These are phyloP conservation scores for Tetragnatha versicolor DNA, from an alignment of 1,140 invertebrate genomes.

Conservation along the genomic window DNA sequence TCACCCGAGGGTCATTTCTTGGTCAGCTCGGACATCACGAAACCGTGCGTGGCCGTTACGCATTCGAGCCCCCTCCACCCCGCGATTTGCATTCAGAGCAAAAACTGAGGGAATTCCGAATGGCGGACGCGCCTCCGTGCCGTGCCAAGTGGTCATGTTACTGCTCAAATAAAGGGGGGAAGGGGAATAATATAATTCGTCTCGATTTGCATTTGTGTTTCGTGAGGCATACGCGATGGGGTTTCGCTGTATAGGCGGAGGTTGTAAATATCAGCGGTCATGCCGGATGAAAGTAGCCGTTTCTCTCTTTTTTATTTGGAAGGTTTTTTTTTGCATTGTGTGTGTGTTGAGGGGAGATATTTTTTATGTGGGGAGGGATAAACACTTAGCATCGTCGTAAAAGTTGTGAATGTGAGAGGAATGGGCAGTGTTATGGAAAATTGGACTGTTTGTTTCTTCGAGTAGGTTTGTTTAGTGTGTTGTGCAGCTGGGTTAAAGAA, in stretches of 20 bases:
- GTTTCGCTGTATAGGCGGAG: neutral
- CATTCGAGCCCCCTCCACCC: neutral
- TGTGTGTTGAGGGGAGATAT: no score
- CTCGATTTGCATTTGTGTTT: constrained; percentile 16
- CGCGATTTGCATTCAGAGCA: constrained; percentile 26
- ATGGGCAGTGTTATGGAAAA: neutral
- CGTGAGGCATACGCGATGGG: constrained; percentile 14
- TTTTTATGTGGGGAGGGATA: constrained; percentile 3
- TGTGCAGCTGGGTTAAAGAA: no score
- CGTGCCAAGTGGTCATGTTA: constrained; percentile 19
- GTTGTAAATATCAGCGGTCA: constrained; percentile 11
- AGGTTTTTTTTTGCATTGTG: neutral
- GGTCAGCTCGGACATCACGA: neutral
- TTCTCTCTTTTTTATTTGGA: neutral
- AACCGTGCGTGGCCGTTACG: constrained; percentile 13
- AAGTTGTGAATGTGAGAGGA: neutral
- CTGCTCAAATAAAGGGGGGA: neutral
- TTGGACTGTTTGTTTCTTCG: no score
- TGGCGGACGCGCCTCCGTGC: neutral
- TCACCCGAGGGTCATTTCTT: constrained; percentile 3
- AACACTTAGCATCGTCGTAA: constrained; percentile 16
- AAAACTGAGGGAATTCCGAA: constrained; percentile 6
- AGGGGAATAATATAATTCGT: constrained; percentile 15
- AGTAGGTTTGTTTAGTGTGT: no score
- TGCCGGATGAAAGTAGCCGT: constrained; percentile 5